phyloP scores from a whole-genome alignment of 2,888 invertebrate species.

The Caenorhabditis macrosperma region DNA sequence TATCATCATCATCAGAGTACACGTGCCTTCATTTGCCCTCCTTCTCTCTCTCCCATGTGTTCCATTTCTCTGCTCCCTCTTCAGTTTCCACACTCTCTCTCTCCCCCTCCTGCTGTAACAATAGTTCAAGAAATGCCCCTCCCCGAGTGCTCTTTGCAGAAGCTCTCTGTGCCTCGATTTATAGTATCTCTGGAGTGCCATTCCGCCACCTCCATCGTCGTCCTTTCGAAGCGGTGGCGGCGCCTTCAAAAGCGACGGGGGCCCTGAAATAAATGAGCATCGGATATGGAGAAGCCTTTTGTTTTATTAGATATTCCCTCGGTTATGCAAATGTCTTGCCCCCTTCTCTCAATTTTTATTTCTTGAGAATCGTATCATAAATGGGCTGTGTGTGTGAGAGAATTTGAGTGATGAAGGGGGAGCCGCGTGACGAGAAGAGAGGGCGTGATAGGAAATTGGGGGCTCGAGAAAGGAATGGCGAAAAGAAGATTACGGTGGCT shows the following conservation, averaged over 20 bases:
- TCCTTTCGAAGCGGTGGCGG: conserved; percentile 19
- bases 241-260: conserved; percentile 23
- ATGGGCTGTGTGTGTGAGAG: too few relatives aligned
- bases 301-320: not conserved
- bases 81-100: not conserved
- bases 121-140: not conserved
- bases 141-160: too few relatives aligned
- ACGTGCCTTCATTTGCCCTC: not conserved
- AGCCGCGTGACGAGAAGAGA: too few relatives aligned
- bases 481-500: too few relatives aligned
- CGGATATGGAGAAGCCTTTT: conserved; percentile 18
- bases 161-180: too few relatives aligned
- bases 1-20: not conserved
- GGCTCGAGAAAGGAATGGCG: too few relatives aligned
- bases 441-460: too few relatives aligned
- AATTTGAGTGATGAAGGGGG: too few relatives aligned
- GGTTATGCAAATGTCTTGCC: too few relatives aligned
- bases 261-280: conserved; percentile 33
- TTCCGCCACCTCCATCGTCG: conserved; percentile 32
- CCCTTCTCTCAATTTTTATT: too few relatives aligned
- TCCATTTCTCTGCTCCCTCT: not conserved
- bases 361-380: too few relatives aligned
- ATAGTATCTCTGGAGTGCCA: conserved; percentile 37
- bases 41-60: not conserved
- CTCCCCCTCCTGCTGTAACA: not conserved